Conservation (phyloP, 2,797 vertebrate species). For the Atherinosoma microstoma region DNA sequence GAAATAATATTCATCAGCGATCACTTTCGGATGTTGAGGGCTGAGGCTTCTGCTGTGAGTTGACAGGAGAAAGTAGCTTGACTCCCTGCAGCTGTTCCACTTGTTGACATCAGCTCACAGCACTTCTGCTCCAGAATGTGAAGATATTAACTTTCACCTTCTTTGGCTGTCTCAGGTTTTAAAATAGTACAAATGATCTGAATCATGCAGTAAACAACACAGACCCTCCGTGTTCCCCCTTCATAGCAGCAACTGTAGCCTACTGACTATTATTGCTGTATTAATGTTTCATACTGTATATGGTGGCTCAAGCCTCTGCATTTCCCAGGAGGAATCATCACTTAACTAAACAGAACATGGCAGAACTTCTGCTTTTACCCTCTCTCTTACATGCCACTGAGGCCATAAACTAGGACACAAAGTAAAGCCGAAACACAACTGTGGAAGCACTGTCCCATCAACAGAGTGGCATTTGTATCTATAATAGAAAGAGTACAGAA, state of each 20-base stretch:
- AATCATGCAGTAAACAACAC: slow-evolving; percentile 70
- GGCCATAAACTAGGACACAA: slow-evolving; percentile 14
- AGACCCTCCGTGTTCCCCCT: slow-evolving; percentile 32
- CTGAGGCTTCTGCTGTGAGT: slow-evolving; percentile 36
- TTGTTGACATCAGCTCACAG: slow-evolving; percentile 52
- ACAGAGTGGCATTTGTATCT: slow-evolving; percentile 1
- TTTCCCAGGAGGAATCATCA: slow-evolving; percentile 26
- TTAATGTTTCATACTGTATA: slow-evolving; percentile 49
- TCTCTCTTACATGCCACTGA: slow-evolving; percentile 2
- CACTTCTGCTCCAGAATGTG: slow-evolving; percentile 58
- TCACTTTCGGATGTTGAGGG: slow-evolving; percentile 1
- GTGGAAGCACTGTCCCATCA: background rate
- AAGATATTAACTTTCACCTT: slow-evolving; percentile 78
- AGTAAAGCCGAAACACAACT: slow-evolving; percentile 2
- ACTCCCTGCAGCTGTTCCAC: slow-evolving; percentile 70
- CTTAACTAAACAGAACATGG: slow-evolving; percentile 28
- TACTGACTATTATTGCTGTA: slow-evolving; percentile 27
- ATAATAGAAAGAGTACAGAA: background rate
- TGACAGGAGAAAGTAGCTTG: slow-evolving; percentile 31
- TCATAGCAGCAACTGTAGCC: slow-evolving; percentile 22
- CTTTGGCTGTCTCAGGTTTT: slow-evolving; percentile 60
- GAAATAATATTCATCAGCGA: slow-evolving; percentile 14
- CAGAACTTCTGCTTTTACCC: background rate
- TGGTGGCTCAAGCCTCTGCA: slow-evolving; percentile 19
- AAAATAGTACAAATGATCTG: slow-evolving; percentile 74